These are phyloP conservation scores for Galeopterus variegatus DNA, from an alignment of 2,113 vertebrate genomes.

Conservation along the genomic window DNA sequence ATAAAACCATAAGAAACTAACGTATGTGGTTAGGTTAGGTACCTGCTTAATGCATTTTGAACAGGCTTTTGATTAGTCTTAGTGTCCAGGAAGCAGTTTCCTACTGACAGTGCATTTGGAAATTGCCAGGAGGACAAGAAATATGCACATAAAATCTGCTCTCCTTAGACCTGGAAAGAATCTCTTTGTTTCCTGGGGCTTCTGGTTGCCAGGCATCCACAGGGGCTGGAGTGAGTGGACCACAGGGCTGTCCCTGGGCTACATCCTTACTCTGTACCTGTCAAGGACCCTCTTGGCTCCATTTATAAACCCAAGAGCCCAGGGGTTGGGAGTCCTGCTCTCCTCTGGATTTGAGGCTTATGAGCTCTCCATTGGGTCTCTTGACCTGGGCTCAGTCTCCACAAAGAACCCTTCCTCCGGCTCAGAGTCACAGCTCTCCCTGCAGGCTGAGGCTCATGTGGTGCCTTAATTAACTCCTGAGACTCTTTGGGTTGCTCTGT, in stretches of 20 bases:
- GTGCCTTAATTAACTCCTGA: background rate
- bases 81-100: constrained; percentile 71
- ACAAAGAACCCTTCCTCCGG: background rate
- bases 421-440: background rate
- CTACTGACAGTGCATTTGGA: constrained; percentile 75
- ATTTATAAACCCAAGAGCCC: background rate
- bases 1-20: constrained; percentile 73
- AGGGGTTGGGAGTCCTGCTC: background rate
- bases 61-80: constrained; percentile 80
- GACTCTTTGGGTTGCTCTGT: background rate
- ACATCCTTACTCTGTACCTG: background rate
- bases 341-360: background rate
- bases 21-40: constrained; percentile 71
- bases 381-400: background rate
- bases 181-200: constrained; percentile 41
- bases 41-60: constrained; percentile 65
- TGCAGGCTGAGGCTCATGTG: background rate
- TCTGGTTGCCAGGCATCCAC: constrained; percentile 15
- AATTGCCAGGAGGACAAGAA: constrained; percentile 68
- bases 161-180: constrained; percentile 50
- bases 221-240: background rate
- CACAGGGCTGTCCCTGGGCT: background rate
- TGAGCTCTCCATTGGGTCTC: background rate
- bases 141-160: constrained; percentile 64
- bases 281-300: background rate